These are phyloP conservation scores for Caenorhabditis brenneri DNA, from an alignment of 1,140 invertebrate genomes.

Conservation along the genomic window DNA sequence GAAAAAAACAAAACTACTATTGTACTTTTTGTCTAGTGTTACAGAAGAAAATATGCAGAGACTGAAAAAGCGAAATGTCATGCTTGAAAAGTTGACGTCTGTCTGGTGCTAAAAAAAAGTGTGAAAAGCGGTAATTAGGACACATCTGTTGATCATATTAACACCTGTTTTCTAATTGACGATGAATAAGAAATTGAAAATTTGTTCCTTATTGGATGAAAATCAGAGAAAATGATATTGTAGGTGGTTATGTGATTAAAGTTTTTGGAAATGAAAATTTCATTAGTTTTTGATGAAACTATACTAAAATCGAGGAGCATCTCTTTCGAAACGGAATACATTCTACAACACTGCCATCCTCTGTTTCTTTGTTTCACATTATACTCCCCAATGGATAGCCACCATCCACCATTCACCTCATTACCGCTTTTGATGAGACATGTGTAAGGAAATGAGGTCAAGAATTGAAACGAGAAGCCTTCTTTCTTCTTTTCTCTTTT, in stretches of 20 bases:
- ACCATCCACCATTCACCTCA: not conserved
- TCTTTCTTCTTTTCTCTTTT: not conserved
- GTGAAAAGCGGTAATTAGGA: not conserved
- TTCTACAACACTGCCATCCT: not conserved
- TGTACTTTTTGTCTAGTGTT: not conserved
- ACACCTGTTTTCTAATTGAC: not conserved
- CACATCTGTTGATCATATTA: no score
- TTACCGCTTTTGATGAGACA: slow-evolving; percentile 4
- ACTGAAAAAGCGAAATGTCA: not conserved
- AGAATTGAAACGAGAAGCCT: not conserved
- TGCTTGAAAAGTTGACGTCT: not conserved
- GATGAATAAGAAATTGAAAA: no score
- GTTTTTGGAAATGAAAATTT: no score
- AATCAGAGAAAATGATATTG: no score
- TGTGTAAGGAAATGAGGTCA: slow-evolving; percentile 32
- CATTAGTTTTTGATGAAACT: no score
- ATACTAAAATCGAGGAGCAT: no score
- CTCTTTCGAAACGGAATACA: no score
- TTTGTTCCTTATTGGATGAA: no score
- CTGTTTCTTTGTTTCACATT: no score
- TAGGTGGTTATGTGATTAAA: no score
- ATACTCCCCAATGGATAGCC: not conserved
- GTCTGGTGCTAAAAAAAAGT: not conserved
- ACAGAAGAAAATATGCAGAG: not conserved
- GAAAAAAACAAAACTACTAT: not conserved